Evolutionary conservation across 2,113 vertebrate species (phyloP), one percentile per base, ranked within the genome.

Genomic region (Lophius piscatorius): DNA sequence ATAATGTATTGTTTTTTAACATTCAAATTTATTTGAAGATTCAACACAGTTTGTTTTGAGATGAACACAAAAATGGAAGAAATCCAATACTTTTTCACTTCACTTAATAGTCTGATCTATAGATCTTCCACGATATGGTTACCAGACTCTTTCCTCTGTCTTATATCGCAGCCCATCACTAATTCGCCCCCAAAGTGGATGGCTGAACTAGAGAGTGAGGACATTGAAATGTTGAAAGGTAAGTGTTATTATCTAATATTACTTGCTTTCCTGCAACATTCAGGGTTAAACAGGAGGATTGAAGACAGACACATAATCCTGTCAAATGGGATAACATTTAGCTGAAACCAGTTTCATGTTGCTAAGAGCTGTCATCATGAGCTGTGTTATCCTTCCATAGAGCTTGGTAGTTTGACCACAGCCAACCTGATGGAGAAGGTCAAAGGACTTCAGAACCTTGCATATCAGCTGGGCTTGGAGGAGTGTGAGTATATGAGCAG

Each of bases 391-490:
- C 6, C 3, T 8, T 49, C 41, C 38, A 9, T 83, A 97, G 97
- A 99, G 80, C 21, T 99, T 77, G 97, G 97, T 5, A 99, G 97
- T 85, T 91, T 99, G 67, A 98, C 97, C 39, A 98, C 94, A 50
- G 96, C 96, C 66, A 99, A 99, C 78, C 87, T 99, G 76, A 99
- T 98, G 97, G 97, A 99, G 87, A 99, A 99, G 66, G 95, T 99
- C 63, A 96, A 96, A 87, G 97, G 96, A 7, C 89, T 99, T 47
- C 97, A 98, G 91, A 99, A 99, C 80, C 87, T 99, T 44, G 97
- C 96, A 29, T 99, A 98, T 73, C 97, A 99, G 63, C 87, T 99
- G 83, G 97, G 97, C 6, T 88, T 99, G 68, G 97, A 99, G 89
- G 97, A 99, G 83, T 99, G 97, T 99, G 84, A 98, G 97, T 97